Evolutionary conservation across 2,888 invertebrate species (phyloP), one percentile per base, ranked within the genome.

Genomic region (Lacanobia oleracea): DNA sequence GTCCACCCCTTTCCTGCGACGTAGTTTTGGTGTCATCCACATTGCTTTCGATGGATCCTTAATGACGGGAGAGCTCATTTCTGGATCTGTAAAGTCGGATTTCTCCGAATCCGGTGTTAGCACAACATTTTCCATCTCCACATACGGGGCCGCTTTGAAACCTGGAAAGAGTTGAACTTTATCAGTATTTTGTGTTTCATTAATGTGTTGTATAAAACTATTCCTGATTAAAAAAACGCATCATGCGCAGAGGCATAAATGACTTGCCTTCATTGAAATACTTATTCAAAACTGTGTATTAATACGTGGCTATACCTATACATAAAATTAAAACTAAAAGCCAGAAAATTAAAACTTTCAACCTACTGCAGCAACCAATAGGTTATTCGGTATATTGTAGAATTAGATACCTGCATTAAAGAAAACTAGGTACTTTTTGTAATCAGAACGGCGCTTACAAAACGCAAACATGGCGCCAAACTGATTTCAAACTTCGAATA

Each of bases 1-100:
- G 59, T 85, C 72, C 1, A 76, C 67, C 2, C 84, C 87, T 71
- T 65, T 82, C 27, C 40, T 66, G 40, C 72, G 84, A 40, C 72
- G 81, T 16, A 66, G 64, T 66, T 59, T 85, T 7, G 89, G 89
- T 1, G 89, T 89, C 9, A 43, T 18, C 59, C 78, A 72, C 4
- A 57, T 74, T 16, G 81, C 57, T 18, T 51, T 64, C 23, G 50
- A 27, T 48, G 21, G 18, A 21, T 40, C 21, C 1, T 27, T 51
- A 62, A n/a, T n/a, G n/a, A 21, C 66, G 33, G 57, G 27, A 18
- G 60, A 57, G 56, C 57, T 63, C n/a, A 21, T 45, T 56, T 60
- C 53, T 64, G 62, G 57, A 10, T 67, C 61, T 45, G 59, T 57
- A 16, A 53, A 18, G n/a, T 56, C 61, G 0, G 57, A 59, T 37